These are phyloP conservation scores for Struthio camelus DNA, from an alignment of 2,113 vertebrate species.

Conservation along the genomic window DNA sequence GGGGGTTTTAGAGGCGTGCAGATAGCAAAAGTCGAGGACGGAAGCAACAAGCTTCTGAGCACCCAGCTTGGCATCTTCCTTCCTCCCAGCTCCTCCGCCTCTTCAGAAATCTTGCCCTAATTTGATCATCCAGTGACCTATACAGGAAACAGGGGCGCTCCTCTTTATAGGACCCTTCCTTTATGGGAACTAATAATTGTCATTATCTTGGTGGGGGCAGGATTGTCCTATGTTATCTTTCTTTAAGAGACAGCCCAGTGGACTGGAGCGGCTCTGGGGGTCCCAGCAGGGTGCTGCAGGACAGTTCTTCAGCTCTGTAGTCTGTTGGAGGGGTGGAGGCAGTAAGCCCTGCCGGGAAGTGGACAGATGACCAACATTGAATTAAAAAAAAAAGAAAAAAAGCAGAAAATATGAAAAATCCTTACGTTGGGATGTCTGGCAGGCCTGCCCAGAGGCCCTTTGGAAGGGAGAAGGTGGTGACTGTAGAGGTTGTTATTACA, in stretches of 20 bases:
- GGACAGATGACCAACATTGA: not conserved
- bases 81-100: not conserved
- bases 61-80: not conserved
- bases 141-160: fast-evolving
- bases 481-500: not conserved
- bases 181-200: not conserved
- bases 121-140: not conserved
- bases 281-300: not conserved
- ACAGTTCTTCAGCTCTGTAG: not conserved
- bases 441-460: not conserved
- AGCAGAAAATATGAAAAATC: not conserved
- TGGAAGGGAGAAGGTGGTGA: not conserved
- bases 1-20: not conserved
- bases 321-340: not conserved
- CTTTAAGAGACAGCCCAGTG: not conserved
- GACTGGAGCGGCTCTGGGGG: not conserved
- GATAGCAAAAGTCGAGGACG: not conserved
- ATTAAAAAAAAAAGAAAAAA: not conserved
- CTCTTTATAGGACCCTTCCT: not conserved
- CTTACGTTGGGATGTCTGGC: not conserved
- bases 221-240: not conserved
- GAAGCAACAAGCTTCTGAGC: not conserved
- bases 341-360: not conserved
- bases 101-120: not conserved
- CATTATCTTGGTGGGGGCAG: not conserved